Conservation (phyloP, 2,888 invertebrate species). For the Odontocerum albicorne region DNA sequence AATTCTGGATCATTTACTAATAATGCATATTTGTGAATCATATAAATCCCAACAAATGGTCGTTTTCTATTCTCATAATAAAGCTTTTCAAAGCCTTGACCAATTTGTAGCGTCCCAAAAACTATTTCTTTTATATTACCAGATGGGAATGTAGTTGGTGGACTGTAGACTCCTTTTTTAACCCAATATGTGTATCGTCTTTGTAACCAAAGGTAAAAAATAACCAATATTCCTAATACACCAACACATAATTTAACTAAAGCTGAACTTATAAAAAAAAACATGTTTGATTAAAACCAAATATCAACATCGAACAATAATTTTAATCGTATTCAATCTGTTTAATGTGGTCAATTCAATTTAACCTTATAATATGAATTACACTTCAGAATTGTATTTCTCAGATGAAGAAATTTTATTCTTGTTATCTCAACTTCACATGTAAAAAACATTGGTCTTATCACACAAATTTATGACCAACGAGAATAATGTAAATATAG, state of each 20-base stretch:
- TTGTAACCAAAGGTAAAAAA: conserved; percentile 32
- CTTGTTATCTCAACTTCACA: no score
- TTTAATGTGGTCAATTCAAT: no score
- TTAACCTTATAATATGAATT: no score
- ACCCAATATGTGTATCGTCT: conserved; percentile 32
- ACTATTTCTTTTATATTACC: conserved; percentile 31
- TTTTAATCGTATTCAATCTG: no score
- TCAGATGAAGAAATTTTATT: no score
- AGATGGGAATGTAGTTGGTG: conserved; percentile 23
- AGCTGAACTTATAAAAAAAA: no score
- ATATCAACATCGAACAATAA: no score
- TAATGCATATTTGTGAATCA: conserved; percentile 52
- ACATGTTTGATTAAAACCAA: no score
- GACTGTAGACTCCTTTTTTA: conserved; percentile 28
- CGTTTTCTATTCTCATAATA: conserved; percentile 24
- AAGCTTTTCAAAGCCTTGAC: conserved; percentile 31
- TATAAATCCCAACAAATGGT: conserved; percentile 51
- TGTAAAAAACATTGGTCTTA: no score
- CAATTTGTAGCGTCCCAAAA: conserved; percentile 27
- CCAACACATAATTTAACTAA: conserved; percentile 8
- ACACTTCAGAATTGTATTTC: no score
- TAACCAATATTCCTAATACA: conserved; percentile 4
- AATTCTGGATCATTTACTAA: conserved; percentile 55
- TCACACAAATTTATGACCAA: no score
- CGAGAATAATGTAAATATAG: no score